Percentiles rank a stretch among this genome's conserved stretches.
These are phyloP conservation scores for Hypotaenidia okinawae DNA, from an alignment of 2,797 vertebrate species.

Conservation along the genomic window DNA sequence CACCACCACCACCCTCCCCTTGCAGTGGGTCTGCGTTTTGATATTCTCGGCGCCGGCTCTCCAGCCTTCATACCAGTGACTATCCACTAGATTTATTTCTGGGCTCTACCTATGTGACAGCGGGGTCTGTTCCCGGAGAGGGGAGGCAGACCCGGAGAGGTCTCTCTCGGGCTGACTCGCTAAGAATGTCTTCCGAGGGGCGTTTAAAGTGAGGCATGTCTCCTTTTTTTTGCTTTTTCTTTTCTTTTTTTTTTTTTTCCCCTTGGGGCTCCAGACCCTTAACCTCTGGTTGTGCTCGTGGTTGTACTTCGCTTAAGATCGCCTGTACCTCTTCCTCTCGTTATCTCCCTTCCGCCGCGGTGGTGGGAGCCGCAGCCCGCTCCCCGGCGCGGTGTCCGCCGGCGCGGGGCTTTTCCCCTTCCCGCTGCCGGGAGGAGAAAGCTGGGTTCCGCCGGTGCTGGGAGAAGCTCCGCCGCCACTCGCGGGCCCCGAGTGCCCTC, in stretches of 20 bases:
- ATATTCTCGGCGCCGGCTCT: rapidly evolving
- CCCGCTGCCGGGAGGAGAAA: not conserved
- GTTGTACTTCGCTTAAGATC: not conserved
- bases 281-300: too few relatives aligned
- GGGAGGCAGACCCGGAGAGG: not conserved
- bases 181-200: not conserved
- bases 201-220: not conserved
- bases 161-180: not conserved
- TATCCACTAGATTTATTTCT: not conserved
- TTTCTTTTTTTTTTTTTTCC: not conserved
- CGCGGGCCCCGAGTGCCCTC: conserved; percentile 51
- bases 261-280: not conserved
- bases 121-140: not conserved
- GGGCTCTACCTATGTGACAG: not conserved
- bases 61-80: rapidly evolving
- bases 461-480: not conserved
- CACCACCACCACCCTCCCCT: not conserved
- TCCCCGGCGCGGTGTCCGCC: not conserved
- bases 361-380: not conserved
- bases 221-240: not conserved
- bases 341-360: not conserved
- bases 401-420: not conserved
- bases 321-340: not conserved
- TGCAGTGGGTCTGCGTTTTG: not conserved
- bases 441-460: not conserved